These are phyloP conservation scores for Sterna hirundo DNA, from an alignment of 2,113 vertebrate species.

Conservation along the genomic window DNA sequence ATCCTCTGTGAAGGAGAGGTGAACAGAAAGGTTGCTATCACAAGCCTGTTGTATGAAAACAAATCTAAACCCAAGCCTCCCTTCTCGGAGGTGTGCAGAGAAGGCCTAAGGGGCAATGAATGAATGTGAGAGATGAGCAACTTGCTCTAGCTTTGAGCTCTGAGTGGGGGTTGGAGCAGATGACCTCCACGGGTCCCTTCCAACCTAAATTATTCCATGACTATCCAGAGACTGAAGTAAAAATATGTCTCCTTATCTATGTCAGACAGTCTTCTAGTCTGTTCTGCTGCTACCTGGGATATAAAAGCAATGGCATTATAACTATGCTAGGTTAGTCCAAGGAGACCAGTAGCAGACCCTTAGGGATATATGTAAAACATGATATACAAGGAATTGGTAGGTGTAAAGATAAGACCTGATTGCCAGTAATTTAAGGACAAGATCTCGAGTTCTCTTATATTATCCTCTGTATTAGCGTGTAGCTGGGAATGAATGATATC, in stretches of 20 bases:
- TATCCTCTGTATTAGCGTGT: not conserved
- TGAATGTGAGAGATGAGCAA: not conserved
- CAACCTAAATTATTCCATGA: not conserved
- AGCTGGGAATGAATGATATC: not conserved
- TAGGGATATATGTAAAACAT: not conserved
- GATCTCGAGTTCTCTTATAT: not conserved
- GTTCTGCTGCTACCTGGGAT: not conserved
- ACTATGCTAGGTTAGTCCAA: conserved; percentile 10
- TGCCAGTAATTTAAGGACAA: not conserved
- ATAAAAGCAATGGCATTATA: not conserved
- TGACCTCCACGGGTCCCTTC: not conserved
- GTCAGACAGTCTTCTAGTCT: not conserved
- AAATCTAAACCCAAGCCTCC: not conserved
- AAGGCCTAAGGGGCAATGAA: not conserved
- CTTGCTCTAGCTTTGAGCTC: not conserved
- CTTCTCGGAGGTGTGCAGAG: not conserved
- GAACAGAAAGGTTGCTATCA: not conserved
- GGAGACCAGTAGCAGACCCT: not conserved
- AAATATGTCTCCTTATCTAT: conserved; percentile 27
- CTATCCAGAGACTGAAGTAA: not conserved
- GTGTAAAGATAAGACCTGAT: not conserved
- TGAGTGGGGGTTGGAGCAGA: not conserved
- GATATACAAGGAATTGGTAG: not conserved
- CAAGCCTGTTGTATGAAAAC: not conserved
- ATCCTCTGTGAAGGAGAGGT: not conserved